Conservation (phyloP, 2,113 vertebrate genomes). For the Sinocyclocheilus maitianheensis region DNA sequence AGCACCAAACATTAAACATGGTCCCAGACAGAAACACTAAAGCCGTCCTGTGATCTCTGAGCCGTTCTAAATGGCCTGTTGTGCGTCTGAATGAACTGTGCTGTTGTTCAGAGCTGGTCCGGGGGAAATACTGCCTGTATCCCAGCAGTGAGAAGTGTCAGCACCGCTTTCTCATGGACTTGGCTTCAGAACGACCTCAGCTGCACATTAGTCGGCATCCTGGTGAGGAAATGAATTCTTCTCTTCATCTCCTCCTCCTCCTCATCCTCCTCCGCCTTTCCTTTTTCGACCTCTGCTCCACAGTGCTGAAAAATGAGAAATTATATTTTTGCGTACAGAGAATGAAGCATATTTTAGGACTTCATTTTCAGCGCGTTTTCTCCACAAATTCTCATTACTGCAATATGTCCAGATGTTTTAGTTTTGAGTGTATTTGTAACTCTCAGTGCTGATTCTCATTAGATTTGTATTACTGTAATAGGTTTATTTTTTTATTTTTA, state of each 20-base stretch:
- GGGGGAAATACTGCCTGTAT: conserved; percentile 71
- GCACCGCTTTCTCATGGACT: conserved; percentile 68
- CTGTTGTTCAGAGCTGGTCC: conserved; percentile 59
- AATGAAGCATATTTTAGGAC: neutral
- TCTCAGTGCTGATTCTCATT: neutral
- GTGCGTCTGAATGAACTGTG: conserved; percentile 21
- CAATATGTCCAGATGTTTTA: neutral
- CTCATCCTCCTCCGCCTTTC: neutral
- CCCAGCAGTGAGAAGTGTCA: conserved; percentile 69
- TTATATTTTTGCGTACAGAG: neutral
- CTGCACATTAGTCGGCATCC: conserved; percentile 73
- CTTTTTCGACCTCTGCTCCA: neutral
- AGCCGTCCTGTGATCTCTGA: no score
- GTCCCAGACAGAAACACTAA: neutral
- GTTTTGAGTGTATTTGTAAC: neutral
- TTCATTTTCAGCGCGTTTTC: neutral
- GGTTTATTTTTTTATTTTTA: no score
- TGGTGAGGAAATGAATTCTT: conserved; percentile 57
- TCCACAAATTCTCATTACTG: neutral
- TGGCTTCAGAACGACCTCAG: conserved; percentile 61
- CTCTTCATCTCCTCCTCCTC: neutral
- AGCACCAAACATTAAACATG: no score
- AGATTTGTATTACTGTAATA: neutral
- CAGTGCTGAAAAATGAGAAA: neutral
- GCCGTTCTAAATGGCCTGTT: neutral